Conservation (phyloP, 2,113 vertebrate genomes). For the Phalacrocorax carbo region DNA sequence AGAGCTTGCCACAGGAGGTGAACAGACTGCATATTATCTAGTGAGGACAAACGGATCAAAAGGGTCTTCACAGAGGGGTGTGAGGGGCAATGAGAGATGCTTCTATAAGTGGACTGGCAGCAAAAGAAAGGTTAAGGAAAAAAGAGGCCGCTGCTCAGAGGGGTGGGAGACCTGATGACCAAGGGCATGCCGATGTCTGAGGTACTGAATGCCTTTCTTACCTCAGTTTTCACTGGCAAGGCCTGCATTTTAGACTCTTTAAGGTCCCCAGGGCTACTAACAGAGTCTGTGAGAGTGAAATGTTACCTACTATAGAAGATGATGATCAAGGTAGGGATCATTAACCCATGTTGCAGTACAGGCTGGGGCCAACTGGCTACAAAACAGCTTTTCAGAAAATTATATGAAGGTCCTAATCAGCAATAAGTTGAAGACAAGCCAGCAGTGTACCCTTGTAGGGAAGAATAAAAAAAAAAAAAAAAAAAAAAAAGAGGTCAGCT, state of each 20-base stretch:
- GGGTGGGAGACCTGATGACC: neutral
- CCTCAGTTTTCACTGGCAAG: neutral
- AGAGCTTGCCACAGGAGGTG: neutral
- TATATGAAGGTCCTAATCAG: neutral
- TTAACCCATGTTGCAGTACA: neutral
- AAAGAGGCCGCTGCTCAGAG: rapidly evolving
- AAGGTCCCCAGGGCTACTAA: neutral
- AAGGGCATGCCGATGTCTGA: neutral
- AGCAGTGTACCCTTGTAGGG: neutral
- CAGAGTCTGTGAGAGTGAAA: neutral
- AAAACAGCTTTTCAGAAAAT: neutral
- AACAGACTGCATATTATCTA: neutral
- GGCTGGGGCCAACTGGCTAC: neutral
- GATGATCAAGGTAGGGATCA: neutral
- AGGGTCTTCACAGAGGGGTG: neutral
- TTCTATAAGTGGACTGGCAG: neutral
- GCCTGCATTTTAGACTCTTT: neutral
- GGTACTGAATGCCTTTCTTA: neutral
- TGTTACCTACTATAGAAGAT: neutral
- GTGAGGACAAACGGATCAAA: neutral
- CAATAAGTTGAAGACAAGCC: neutral
- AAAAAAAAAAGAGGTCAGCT: neutral
- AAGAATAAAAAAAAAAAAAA: too few species aligned
- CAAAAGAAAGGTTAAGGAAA: neutral
- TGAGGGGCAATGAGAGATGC: neutral